A percentile compares a stretch with the other conserved stretches of the same genome.
These are phyloP conservation scores for Drosophila teissieri DNA, from an alignment of 1,140 invertebrate species.

Conservation along the genomic window DNA sequence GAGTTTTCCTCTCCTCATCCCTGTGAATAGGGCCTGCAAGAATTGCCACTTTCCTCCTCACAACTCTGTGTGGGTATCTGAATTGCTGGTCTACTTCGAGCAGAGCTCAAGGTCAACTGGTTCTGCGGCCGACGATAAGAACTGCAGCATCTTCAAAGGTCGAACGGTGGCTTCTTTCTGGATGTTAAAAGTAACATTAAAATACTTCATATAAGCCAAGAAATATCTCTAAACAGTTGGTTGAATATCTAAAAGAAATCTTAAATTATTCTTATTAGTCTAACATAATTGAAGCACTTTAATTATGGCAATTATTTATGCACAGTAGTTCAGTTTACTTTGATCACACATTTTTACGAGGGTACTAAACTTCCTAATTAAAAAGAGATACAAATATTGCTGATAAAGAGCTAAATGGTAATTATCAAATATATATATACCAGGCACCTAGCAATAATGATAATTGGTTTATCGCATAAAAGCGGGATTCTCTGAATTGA, in stretches of 20 bases:
- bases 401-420: slow-evolving; percentile 2
- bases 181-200: neutral
- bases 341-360: too few species aligned
- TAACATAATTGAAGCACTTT: too few species aligned
- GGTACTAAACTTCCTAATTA: neutral
- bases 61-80: too few species aligned
- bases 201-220: neutral
- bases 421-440: neutral
- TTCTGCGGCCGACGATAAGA: neutral
- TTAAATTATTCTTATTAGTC: too few species aligned
- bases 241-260: too few species aligned
- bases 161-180: neutral
- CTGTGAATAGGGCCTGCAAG: slow-evolving; percentile 30
- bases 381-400: neutral
- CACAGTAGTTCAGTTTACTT: neutral
- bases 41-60: slow-evolving; percentile 3
- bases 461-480: neutral
- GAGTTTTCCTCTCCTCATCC: slow-evolving; percentile 18
- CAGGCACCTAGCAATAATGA: neutral
- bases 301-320: neutral
- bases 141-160: slow-evolving; percentile 8
- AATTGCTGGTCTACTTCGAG: neutral
- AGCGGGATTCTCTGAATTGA: neutral
- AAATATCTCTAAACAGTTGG: neutral
- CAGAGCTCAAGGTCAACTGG: slow-evolving; percentile 16